Base-by-base conservation (phyloP, 35 echinoderm and acorn worm genomes). In the Holothuria glaberrima region DNA sequence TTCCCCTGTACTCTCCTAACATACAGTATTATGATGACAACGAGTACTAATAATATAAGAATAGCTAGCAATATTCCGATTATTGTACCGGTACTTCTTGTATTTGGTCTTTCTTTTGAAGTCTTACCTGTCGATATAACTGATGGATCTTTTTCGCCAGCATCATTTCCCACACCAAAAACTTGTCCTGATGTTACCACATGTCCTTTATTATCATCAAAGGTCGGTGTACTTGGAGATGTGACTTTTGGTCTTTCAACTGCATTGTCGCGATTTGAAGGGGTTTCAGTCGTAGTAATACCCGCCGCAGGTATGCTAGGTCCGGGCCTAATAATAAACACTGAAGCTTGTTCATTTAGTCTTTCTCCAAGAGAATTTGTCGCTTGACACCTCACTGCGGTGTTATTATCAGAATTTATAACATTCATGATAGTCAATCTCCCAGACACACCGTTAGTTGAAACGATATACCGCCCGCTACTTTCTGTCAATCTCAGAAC, bases 311-410 rank as follows among this genome's bases (percentile, higher is more conserved):
- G 22, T 21, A 1, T 25, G 31, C 14, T 69, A 69, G 24, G 7
- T 25, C 19, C 21, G 2, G 80, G 56, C 52, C 46, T 63, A 2
- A 84, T 63, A 2, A 84, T 61, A 21, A 62, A 84, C 25, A 84
- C 24, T 33, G 4, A 5, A 12, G 54, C 7, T 22, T 29, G 54
- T 21, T 61, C 56, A 33, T 27, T 29, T 17, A 87, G 21, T 28
- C 65, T 67, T 21, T 87, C 85, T 28, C 24, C 61, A 16, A 69
- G 85, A 26, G 12, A 16, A 31, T 87, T 87, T 30, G 61, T 87
- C 34, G 85, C 85, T 46, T 52, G 60, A 69, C 85, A 87, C 25
- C 85, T 59, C 34, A 87, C 66, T 21, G 85, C 32, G n/a, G 85
- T 87, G 34, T 69, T 69, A 50, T 87, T 87, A 71, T 87, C 85